phyloP scores from a whole-genome alignment of 2,113 vertebrate genomes.

The Nothoprocta pentlandii region DNA sequence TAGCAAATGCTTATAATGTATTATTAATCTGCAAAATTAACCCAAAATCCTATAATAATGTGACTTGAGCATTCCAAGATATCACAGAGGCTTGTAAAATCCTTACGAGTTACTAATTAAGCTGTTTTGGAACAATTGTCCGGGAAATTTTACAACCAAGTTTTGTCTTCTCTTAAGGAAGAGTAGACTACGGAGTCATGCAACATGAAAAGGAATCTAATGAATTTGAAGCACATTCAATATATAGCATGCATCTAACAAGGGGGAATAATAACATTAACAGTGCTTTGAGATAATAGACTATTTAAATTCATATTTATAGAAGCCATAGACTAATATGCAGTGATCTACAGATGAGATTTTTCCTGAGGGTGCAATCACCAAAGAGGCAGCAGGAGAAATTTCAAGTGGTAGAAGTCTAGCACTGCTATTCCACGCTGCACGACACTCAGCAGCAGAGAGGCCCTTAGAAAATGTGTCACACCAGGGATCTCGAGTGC shows the following conservation, averaged over 20 bases:
- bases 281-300: conserved; percentile 61
- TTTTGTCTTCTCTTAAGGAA: conserved; percentile 75
- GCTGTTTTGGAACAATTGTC: conserved; percentile 46
- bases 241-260: conserved; percentile 50
- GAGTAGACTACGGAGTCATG: conserved; percentile 69
- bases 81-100: conserved; percentile 57
- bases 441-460: neutral
- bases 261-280: conserved; percentile 74
- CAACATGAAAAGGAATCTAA: conserved; percentile 75
- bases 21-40: conserved; percentile 64
- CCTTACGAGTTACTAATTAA: conserved; percentile 71
- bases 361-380: neutral
- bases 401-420: neutral
- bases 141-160: conserved; percentile 70
- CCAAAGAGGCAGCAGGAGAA: neutral
- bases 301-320: conserved; percentile 77
- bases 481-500: rapidly evolving
- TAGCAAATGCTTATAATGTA: conserved; percentile 50
- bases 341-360: conserved; percentile 16
- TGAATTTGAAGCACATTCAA: conserved; percentile 71
- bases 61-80: conserved; percentile 44
- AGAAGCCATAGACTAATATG: neutral
- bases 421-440: neutral
- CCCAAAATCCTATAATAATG: conserved; percentile 46
- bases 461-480: rapidly evolving